Evolutionary conservation across 1,140 invertebrate genomes (phyloP).

Genomic region (Tyrophagus putrescentiae): DNA sequence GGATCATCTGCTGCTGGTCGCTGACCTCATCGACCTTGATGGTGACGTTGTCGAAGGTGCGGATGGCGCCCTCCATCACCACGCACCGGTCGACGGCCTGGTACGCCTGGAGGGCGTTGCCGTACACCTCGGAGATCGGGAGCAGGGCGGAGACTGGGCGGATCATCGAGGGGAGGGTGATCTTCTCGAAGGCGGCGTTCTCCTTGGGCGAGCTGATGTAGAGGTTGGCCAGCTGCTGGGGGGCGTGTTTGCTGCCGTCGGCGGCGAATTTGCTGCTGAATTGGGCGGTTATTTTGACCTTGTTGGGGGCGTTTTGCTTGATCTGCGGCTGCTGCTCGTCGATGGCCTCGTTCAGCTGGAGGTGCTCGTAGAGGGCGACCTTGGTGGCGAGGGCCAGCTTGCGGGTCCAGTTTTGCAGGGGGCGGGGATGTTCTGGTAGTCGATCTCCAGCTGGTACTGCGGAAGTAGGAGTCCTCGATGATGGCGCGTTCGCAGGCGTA

Average conservation of each 20-base stretch:
- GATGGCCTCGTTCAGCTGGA: not conserved
- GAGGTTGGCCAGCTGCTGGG: not conserved
- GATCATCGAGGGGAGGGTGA: constrained; percentile 1
- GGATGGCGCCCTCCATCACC: not conserved
- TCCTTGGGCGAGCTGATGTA: constrained; percentile 16
- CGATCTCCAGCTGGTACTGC: constrained; percentile 18
- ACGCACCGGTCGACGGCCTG: constrained; percentile 6
- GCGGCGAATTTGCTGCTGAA: constrained; percentile 12
- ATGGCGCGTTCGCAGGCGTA: constrained; percentile 23
- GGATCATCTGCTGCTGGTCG: too few species aligned
- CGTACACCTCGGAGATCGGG: constrained; percentile 12
- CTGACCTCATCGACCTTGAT: constrained; percentile 14
- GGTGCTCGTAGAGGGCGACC: constrained; percentile 18
- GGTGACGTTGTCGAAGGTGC: not conserved
- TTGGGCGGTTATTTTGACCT: constrained; percentile 16
- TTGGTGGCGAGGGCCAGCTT: constrained; percentile 18
- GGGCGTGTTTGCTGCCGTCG: too few species aligned
- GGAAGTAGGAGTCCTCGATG: constrained; percentile 23
- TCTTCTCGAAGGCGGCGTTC: constrained; percentile 9
- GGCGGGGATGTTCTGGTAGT: constrained; percentile 18
- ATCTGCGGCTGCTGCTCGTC: constrained; percentile 1
- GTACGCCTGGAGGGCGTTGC: constrained; percentile 13
- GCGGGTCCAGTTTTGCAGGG: not conserved
- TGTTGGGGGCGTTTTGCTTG: not conserved
- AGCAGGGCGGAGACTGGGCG: constrained; percentile 17